Percentiles rank a stretch among this genome's conserved stretches.
Conservation (phyloP, 2,888 invertebrate genomes). For the Lissonota sp. region DNA sequence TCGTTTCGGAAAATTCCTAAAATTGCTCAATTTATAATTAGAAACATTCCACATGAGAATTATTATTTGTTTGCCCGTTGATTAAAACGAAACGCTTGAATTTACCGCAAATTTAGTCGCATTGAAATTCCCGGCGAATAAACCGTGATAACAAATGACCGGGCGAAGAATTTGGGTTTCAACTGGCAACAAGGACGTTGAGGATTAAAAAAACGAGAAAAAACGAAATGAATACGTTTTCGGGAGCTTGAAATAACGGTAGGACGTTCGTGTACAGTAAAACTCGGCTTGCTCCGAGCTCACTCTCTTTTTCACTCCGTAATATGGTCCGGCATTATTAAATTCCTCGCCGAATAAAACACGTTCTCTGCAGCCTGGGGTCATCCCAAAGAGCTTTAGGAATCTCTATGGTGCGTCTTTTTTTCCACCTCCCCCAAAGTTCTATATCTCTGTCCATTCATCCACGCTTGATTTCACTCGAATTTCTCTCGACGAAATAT, state of each 20-base stretch:
- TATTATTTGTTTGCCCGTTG: no score
- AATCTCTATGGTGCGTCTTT: constrained; percentile 35
- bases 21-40: no score
- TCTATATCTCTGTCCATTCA: constrained; percentile 10
- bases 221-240: constrained; percentile 53
- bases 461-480: constrained; percentile 20
- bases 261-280: background rate
- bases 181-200: constrained; percentile 17
- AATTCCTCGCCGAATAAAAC: constrained; percentile 60
- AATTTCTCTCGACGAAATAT: constrained; percentile 20
- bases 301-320: constrained; percentile 12
- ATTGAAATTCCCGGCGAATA: background rate
- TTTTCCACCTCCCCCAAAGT: background rate
- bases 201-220: background rate
- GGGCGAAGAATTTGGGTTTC: constrained; percentile 37
- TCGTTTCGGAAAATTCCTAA: no score
- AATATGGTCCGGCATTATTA: constrained; percentile 58
- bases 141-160: constrained; percentile 23
- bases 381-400: constrained; percentile 21
- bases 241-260: constrained; percentile 6
- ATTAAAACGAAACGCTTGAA: no score
- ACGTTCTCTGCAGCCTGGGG: constrained; percentile 25
- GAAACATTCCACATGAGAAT: no score
- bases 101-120: no score
- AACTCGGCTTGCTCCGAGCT: constrained; percentile 24